Evolutionary conservation across 2,888 invertebrate genomes (phyloP).

Genomic region (Thymelicus lineola): DNA sequence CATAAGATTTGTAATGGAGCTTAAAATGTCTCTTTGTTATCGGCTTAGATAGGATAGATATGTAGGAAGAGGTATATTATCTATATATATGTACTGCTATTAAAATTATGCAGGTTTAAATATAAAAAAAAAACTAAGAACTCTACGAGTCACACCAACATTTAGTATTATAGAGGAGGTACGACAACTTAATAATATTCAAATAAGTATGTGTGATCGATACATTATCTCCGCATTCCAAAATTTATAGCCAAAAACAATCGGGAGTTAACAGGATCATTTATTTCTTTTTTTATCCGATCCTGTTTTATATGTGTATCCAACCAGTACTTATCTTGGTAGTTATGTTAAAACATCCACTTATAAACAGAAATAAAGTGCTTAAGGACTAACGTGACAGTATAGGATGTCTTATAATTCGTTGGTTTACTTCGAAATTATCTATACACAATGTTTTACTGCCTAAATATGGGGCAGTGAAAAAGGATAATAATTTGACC

Average conservation of each 20-base stretch:
- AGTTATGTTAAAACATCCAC: background rate
- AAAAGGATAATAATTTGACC: too few relatives aligned
- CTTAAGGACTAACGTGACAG: background rate
- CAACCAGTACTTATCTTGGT: background rate
- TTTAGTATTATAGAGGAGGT: too few relatives aligned
- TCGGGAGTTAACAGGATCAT: background rate
- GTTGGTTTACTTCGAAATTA: background rate
- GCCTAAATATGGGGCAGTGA: too few relatives aligned
- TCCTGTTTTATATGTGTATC: background rate
- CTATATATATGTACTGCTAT: background rate
- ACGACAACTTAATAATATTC: too few relatives aligned
- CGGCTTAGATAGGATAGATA: background rate
- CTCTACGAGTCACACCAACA: too few relatives aligned
- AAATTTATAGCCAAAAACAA: background rate
- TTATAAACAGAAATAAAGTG: background rate
- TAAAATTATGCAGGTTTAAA: background rate
- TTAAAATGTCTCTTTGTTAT: background rate
- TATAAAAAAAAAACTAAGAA: background rate
- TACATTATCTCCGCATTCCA: constrained; percentile 21
- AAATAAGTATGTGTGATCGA: background rate
- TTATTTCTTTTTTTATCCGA: background rate
- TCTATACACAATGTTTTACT: background rate
- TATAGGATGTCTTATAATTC: background rate
- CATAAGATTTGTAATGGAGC: background rate
- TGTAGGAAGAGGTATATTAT: too few relatives aligned